phyloP scores from a whole-genome alignment of 2,113 vertebrate species.

The Bos indicus region DNA sequence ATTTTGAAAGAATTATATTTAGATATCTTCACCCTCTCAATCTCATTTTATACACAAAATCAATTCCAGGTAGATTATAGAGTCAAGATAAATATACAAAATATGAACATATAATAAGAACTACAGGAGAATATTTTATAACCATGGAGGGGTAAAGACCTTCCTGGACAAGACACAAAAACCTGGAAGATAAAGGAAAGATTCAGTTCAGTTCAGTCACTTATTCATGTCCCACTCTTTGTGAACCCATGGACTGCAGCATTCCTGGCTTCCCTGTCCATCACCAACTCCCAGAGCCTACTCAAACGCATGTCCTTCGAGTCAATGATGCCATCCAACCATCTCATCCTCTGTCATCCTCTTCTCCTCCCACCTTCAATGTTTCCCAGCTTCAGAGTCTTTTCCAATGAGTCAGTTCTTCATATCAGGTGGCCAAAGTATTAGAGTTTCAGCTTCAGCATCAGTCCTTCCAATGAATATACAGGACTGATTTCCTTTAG shows the following conservation, averaged over 20 bases:
- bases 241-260: not conserved
- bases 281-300: not conserved
- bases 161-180: not conserved
- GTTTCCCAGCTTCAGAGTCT: not conserved
- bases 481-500: not conserved
- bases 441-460: not conserved
- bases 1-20: slow-evolving; percentile 4
- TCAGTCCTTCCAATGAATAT: not conserved
- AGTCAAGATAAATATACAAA: not conserved
- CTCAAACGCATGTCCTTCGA: not conserved
- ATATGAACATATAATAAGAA: not conserved
- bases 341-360: not conserved
- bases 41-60: not conserved
- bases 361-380: not conserved
- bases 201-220: not conserved
- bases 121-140: not conserved
- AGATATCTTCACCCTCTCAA: not conserved
- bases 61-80: not conserved
- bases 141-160: not conserved
- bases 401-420: not conserved
- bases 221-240: accelerated
- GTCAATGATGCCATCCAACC: not conserved
- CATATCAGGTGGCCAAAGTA: not conserved
- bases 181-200: not conserved
- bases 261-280: accelerated